Conservation (phyloP, 2,113 vertebrate species). For the Silurus asotus region DNA sequence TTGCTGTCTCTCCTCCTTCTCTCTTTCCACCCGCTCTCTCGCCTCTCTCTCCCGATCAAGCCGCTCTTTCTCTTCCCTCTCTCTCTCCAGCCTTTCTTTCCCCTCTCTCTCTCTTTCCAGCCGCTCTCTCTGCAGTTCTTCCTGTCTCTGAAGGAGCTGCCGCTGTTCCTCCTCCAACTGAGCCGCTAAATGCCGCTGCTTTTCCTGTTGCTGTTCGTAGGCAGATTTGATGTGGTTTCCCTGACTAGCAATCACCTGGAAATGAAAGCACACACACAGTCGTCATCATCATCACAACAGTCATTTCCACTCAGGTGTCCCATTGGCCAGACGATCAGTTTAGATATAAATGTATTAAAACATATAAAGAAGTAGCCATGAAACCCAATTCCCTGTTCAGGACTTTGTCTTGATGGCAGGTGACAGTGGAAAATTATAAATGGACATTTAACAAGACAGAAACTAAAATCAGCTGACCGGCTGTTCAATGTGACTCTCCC, state of each 20-base stretch:
- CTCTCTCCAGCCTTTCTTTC: slow-evolving; percentile 69
- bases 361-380: not conserved
- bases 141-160: slow-evolving; percentile 70
- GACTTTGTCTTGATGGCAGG: not conserved
- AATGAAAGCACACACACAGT: slow-evolving; percentile 12
- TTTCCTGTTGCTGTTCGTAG: slow-evolving; percentile 60
- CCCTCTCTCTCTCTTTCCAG: slow-evolving; percentile 76
- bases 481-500: slow-evolving; percentile 60
- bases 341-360: not conserved
- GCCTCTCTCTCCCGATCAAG: slow-evolving; percentile 64
- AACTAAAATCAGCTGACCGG: slow-evolving; percentile 56
- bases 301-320: not conserved
- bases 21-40: slow-evolving; percentile 71
- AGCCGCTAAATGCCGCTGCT: slow-evolving; percentile 82
- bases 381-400: not conserved
- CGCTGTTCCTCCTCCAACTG: slow-evolving; percentile 74
- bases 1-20: slow-evolving; percentile 63
- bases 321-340: not conserved
- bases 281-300: not conserved
- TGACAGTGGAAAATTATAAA: not conserved
- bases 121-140: slow-evolving; percentile 78
- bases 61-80: slow-evolving; percentile 64
- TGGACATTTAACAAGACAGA: not conserved
- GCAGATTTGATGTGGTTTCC: slow-evolving; percentile 14
- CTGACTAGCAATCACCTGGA: slow-evolving; percentile 32